A percentile compares a stretch with the other conserved stretches of the same genome.
phyloP scores from a whole-genome alignment of 1,140 invertebrate genomes.

The Cataglyphis hispanica region DNA sequence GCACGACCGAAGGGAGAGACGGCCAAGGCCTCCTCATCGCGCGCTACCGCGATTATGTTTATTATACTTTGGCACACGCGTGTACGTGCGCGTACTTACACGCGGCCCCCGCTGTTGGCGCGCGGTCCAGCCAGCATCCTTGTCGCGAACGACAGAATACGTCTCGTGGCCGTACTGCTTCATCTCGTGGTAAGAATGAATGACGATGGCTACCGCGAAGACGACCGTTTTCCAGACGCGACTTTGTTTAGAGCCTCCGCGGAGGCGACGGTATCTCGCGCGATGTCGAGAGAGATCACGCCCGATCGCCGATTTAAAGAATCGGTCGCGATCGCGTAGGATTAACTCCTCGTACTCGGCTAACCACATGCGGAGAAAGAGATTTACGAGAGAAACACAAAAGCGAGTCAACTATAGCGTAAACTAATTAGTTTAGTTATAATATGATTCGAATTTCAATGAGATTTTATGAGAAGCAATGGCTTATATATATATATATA shows the following conservation, averaged over 20 bases:
- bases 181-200: neutral
- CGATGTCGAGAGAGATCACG: neutral
- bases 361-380: slow-evolving; percentile 4
- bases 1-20: slow-evolving; percentile 82
- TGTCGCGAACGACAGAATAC: slow-evolving; percentile 39
- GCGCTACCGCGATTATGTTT: slow-evolving; percentile 82
- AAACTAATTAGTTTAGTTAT: neutral
- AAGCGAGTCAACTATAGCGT: neutral
- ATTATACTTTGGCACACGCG: slow-evolving; percentile 77
- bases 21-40: slow-evolving; percentile 83
- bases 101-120: slow-evolving; percentile 41
- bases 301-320: slow-evolving; percentile 1
- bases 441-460: neutral
- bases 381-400: neutral
- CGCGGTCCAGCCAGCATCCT: slow-evolving; percentile 7
- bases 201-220: slow-evolving; percentile 38
- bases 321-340: slow-evolving; percentile 24
- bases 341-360: slow-evolving; percentile 12
- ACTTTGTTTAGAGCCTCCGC: slow-evolving; percentile 20
- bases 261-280: slow-evolving; percentile 14
- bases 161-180: neutral
- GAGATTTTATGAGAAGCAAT: neutral
- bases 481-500: neutral
- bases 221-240: slow-evolving; percentile 15
- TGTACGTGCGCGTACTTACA: slow-evolving; percentile 55